phyloP scores from a whole-genome alignment of 1,140 invertebrate species.

The Cataglyphis hispanica region DNA sequence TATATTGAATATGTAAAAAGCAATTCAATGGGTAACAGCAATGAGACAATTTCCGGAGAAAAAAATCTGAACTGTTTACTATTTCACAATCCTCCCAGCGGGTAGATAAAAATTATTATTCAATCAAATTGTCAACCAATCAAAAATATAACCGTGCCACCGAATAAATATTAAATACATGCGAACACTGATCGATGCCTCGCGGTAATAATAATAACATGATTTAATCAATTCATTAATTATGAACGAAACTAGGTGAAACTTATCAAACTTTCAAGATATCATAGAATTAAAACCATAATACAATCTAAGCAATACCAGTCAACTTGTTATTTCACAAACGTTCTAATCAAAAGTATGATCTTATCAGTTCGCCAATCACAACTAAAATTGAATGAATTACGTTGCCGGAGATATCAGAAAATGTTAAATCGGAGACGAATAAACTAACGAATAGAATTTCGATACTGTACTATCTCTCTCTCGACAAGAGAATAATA shows the following conservation, averaged over 20 bases:
- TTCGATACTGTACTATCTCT: not conserved
- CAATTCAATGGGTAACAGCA: not conserved
- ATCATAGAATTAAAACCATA: conserved; percentile 1
- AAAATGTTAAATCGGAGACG: not conserved
- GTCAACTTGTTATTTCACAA: conserved; percentile 16
- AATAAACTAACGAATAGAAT: conserved; percentile 6
- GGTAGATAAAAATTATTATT: not conserved
- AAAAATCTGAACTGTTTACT: not conserved
- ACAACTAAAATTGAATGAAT: not conserved
- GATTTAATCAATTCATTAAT: conserved; percentile 13
- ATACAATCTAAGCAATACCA: not conserved
- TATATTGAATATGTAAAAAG: not conserved
- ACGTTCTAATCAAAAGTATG: not conserved
- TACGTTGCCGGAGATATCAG: not conserved
- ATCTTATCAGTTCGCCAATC: not conserved
- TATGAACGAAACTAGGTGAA: not conserved
- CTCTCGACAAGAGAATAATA: not conserved
- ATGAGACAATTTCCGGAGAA: not conserved
- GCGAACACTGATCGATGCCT: conserved; percentile 11
- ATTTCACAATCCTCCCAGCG: not conserved
- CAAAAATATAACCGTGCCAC: not conserved
- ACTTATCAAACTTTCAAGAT: not conserved
- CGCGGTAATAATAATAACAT: not conserved
- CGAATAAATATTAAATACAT: not conserved
- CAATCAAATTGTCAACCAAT: conserved; percentile 3